These are phyloP conservation scores for Anguilla obscura DNA, from an alignment of 2,797 vertebrate species.

Conservation along the genomic window DNA sequence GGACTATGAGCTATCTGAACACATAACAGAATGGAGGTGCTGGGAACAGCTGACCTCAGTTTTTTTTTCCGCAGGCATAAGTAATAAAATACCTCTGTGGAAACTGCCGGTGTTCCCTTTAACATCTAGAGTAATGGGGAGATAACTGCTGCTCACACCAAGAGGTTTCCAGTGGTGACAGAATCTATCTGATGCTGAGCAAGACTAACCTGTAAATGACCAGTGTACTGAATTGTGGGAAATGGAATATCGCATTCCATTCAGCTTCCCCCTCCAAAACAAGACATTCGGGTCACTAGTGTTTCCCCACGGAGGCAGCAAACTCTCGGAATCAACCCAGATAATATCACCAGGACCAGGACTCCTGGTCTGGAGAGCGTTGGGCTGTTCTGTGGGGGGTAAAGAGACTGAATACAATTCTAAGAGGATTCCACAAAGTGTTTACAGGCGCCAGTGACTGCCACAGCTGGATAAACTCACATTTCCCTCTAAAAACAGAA, in stretches of 20 bases:
- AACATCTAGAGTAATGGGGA: neutral
- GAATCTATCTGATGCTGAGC: slow-evolving; percentile 10
- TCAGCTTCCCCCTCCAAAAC: neutral
- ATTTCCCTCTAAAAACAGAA: neutral
- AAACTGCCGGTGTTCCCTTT: slow-evolving; percentile 4
- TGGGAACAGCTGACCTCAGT: neutral
- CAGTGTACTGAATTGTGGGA: neutral
- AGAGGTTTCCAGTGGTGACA: neutral
- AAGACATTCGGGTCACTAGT: slow-evolving; percentile 16
- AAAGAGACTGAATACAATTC: neutral
- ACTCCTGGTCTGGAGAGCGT: neutral
- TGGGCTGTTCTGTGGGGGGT: slow-evolving; percentile 8
- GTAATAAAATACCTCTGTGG: slow-evolving; percentile 1
- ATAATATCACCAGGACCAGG: neutral
- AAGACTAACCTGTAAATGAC: slow-evolving; percentile 10
- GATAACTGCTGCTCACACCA: neutral
- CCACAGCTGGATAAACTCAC: neutral
- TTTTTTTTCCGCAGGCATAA: neutral
- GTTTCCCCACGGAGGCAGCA: neutral
- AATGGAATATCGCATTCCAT: neutral
- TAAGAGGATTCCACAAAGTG: neutral
- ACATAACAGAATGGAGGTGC: neutral
- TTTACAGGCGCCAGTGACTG: neutral
- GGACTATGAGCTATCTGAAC: neutral
- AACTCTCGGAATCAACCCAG: neutral